Base-by-base conservation (phyloP, 2,797 vertebrate species). In the Xyrichtys novacula region DNA sequence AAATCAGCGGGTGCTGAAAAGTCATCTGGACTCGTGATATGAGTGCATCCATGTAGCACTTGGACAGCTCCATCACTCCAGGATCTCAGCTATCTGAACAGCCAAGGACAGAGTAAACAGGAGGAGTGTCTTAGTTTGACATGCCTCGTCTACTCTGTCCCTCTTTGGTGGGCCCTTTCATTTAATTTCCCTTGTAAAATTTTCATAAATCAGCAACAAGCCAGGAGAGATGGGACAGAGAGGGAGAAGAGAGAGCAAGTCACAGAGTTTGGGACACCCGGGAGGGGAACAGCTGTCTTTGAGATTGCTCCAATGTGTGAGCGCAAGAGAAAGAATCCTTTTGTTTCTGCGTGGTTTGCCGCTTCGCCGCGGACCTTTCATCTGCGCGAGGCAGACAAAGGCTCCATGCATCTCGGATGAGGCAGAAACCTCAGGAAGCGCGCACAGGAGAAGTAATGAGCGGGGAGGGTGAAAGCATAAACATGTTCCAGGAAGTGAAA, bases 291-390 rank as follows among this genome's bases (percentile, higher is more conserved):
- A 92, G 89, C 89, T 88, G 89, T 84, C 77, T 85, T 64, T 73
- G 62, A 88, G 87, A 91, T 89, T 87, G 86, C 80, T 87, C 83
- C 88, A 86, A 85, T 79, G 85, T 89, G 88, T 74, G 81, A 88
- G 83, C 19, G 46, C 57, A 39, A 75, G 78, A 89, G 81, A 89
- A 91, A 85, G 89, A 92, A 88, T 90, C 75, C 86, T 88, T 93
- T 93, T 90, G 90, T 93, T 88, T 88, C 74, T 38, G 16, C 39
- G 83, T 48, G 71, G 86, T 90, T 85, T 56, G 74, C 76, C 23
- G 55, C 81, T 72, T 75, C 67, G 81, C 86, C 70, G 72, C 74
- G 60, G 63, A 79, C 59, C 80, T 86, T 89, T 91, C 76, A 89
- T 90, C 67, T 89, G 76, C 55, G 60, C 34, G 36, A 68, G 52